Base-by-base conservation (phyloP, 2,113 vertebrate species). In the Heterochromis multidens region DNA sequence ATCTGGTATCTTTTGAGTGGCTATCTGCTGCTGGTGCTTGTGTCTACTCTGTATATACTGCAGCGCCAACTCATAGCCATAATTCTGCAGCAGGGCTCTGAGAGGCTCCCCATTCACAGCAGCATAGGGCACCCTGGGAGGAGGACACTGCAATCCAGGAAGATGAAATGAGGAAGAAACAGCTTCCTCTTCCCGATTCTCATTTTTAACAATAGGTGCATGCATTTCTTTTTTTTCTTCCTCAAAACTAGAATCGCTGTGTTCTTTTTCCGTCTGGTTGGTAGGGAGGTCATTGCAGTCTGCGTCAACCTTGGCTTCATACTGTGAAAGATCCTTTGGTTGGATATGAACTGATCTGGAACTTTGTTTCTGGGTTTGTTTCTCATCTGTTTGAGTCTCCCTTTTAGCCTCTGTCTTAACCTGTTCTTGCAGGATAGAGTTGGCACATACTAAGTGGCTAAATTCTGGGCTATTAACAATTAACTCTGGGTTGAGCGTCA, bases 31-130 rank as follows among this genome's bases (percentile, higher is more conserved):
- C 92, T 98, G 98, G 79, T 96, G 96, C 87, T 97, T 98, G 90
- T 99, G 97, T 92, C 97, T 98, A 89, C 97, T 99, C 96, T 99
- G 98, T 0, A 98, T 98, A 91, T 98, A 99, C 82, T 99, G 99
- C 89, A 99, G 97, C 86, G 99, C 99, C 62, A 99, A 95, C 92
- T 99, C 99, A 89, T 98, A 98, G 80, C 99, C 99, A 77, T 99
- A 99, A 94, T 97, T 99, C 94, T 99, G 98, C 89, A 99, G 95
- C 94, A 99, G 91, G 87, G 97, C 97, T 95, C 97, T 74, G 95
- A 99, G 92, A 97, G 98, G 0, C 97, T 99, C 88, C 95, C 98
- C 83, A 96, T 96, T 5, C 17, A 87, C 94, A 81, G 98, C 97
- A 17, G 99, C 97, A 0, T 98, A 99, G 52, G 98, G 97, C 10